Evolutionary conservation across 1,140 invertebrate species (phyloP), one percentile per base, ranked within the genome.

Genomic region (Sitodiplosis mosellana): DNA sequence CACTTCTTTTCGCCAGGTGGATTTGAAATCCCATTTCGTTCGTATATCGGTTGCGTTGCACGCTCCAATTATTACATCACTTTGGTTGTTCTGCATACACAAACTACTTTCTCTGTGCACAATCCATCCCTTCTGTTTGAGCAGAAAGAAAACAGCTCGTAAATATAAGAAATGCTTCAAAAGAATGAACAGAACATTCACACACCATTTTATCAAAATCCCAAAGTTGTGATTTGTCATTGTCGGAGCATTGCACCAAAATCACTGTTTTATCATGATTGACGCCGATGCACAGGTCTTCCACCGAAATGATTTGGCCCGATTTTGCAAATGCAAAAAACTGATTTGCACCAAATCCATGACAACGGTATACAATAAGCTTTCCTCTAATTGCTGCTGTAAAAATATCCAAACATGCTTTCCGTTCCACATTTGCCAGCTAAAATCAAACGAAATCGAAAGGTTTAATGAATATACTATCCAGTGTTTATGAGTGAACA

Each of bases 321-420:
- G 89, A 75, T 68, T 91, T 92, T 14, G 91, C 95, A 64, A 94
- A 93, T 15, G 90, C 88, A 69, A 96, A 96, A 57, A 92, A 87
- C 77, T 98, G 95, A 72, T 99, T 98, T 47, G 94, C 94, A 18
- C 94, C 94, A 56, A 96, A 76, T 47, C 90, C 89, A 61, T 98
- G 94, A 64, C 95, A 99, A 59, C 85, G 87, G 53, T 86, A 90
- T 67, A 96, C 81, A 34, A 91, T 93, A 21, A 95, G 71, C 56
- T 87, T 84, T 64, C 96, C 92, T n/a, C 87, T 85, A 49, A 86
- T 87, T 66, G 95, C 96, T 19, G 88, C 77, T 36, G 91, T 90
- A 77, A 95, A 83, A 8, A 91, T 97, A 63, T 98, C 94, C 50
- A 98, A 68, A 65, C 94, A 98, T 56, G 81, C 83, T 48, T 82